Percentiles rank a stretch among this genome's conserved stretches.
These are phyloP conservation scores for Eremophila alpestris DNA, from an alignment of 2,797 vertebrate species.

Conservation along the genomic window DNA sequence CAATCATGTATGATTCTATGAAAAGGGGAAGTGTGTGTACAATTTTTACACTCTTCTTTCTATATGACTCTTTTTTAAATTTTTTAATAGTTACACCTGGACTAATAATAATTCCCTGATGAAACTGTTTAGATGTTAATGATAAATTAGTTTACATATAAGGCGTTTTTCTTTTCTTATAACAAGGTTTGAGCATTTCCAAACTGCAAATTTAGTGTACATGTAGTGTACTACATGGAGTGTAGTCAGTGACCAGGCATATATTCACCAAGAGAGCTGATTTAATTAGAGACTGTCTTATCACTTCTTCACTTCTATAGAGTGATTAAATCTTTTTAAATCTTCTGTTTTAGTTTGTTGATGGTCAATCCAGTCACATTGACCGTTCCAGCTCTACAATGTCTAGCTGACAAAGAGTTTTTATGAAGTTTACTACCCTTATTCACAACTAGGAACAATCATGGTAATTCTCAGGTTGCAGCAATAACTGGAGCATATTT, in stretches of 20 bases:
- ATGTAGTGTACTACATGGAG: not conserved
- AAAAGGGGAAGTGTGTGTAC: not conserved
- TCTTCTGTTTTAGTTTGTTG: not conserved
- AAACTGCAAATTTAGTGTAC: not conserved
- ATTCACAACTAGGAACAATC: not conserved
- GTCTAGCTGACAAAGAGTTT: not conserved
- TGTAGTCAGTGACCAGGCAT: not conserved
- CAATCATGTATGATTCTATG: not conserved
- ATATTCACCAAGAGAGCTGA: not conserved
- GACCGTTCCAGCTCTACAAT: not conserved
- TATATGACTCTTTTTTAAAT: too few relatives aligned
- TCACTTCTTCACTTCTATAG: not conserved
- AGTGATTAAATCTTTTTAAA: not conserved
- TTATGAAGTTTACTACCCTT: not conserved
- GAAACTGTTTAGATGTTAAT: not conserved
- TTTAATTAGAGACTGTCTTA: not conserved
- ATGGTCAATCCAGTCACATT: not conserved
- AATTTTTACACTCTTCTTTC: not conserved
- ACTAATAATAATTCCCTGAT: not conserved
- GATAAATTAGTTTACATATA: not conserved
- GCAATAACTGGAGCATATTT: not conserved
- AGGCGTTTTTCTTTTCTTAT: not conserved
- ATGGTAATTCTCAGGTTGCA: not conserved
- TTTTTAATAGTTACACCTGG: not conserved
- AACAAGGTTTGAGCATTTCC: not conserved